A percentile compares a stretch with the other conserved stretches of the same genome.
These are phyloP conservation scores for Mohoua ochrocephala DNA, from an alignment of 2,113 vertebrate species.

Conservation along the genomic window DNA sequence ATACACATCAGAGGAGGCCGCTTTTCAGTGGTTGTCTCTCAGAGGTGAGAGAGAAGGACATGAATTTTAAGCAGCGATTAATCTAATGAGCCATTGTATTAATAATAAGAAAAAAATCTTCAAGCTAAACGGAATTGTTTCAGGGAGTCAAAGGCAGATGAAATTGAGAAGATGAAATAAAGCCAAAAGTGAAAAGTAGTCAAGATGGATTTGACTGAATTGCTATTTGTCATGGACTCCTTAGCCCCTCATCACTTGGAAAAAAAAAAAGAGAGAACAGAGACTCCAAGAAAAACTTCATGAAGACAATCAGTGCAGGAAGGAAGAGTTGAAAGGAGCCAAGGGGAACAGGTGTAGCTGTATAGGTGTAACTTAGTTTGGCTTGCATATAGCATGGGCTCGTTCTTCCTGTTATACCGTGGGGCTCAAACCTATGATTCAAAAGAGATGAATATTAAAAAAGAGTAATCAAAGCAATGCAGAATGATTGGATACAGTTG, in stretches of 20 bases:
- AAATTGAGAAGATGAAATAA: constrained; percentile 27
- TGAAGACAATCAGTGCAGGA: background rate
- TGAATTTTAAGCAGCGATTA: constrained; percentile 39
- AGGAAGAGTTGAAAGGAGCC: background rate
- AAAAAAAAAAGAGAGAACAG: background rate
- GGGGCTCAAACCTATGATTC: background rate
- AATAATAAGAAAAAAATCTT: background rate
- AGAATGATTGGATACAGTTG: background rate
- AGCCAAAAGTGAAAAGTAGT: background rate
- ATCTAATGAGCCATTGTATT: background rate
- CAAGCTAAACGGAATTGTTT: background rate
- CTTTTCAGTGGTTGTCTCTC: background rate
- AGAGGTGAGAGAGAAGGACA: background rate
- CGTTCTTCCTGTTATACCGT: background rate
- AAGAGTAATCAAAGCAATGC: background rate
- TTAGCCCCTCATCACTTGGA: background rate
- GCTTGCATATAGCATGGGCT: background rate
- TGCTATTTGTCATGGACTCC: background rate
- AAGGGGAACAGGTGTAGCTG: background rate
- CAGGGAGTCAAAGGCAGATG: background rate
- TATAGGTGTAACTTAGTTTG: background rate
- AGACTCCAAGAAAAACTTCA: background rate
- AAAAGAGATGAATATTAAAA: background rate
- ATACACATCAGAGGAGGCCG: background rate
- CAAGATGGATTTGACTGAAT: background rate